These are phyloP conservation scores for Holocentrus rufus DNA, from an alignment of 2,797 vertebrate species.

Conservation along the genomic window DNA sequence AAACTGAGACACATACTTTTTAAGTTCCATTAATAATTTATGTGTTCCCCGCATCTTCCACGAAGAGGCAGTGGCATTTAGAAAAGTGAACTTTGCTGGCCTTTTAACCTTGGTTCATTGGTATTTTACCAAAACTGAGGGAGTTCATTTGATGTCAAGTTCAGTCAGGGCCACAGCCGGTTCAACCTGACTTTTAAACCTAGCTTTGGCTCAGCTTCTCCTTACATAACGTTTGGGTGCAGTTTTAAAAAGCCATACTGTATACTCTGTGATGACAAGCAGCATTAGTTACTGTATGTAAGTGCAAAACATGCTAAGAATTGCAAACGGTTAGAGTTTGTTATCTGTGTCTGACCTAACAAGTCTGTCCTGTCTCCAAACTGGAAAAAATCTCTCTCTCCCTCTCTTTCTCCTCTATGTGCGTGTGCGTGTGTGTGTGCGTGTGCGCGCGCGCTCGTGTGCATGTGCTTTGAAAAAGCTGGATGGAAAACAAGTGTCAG, in stretches of 20 bases:
- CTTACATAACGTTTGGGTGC: neutral
- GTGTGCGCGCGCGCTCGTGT: no score
- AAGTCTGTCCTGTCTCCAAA: constrained; percentile 9
- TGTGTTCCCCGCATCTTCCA: neutral
- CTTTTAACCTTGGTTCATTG: neutral
- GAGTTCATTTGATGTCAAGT: constrained; percentile 58
- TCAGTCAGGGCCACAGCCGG: constrained; percentile 52
- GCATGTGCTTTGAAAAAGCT: constrained; percentile 16
- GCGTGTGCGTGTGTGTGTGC: neutral
- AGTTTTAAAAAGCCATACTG: neutral
- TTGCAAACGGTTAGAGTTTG: neutral
- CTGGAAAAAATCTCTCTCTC: constrained; percentile 1
- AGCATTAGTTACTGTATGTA: neutral
- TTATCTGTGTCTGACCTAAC: neutral
- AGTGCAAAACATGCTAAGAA: neutral
- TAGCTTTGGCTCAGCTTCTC: neutral
- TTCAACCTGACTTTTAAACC: constrained; percentile 7
- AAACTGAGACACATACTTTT: neutral
- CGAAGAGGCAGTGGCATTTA: constrained; percentile 4
- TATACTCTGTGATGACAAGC: neutral
- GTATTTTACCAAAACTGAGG: constrained; percentile 45
- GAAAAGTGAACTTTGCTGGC: neutral
- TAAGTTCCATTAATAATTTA: neutral
- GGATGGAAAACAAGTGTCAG: constrained; percentile 64
- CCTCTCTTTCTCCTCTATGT: no score